Evolutionary conservation across 2,113 vertebrate species (phyloP).

Genomic region (Mormyrus iriodes): DNA sequence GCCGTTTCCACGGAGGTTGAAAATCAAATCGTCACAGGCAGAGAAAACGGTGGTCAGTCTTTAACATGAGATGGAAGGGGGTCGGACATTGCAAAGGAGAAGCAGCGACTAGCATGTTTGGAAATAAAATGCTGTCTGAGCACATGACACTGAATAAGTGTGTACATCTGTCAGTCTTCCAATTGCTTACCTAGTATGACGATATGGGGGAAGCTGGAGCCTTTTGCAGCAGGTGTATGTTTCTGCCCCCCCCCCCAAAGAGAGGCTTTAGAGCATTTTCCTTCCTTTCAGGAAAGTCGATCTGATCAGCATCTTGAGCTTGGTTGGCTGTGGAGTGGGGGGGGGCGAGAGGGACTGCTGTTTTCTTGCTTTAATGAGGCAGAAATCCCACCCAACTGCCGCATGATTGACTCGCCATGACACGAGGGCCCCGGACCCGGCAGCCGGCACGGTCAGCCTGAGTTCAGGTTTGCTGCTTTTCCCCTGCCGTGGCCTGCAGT

Average conservation of each 20-base stretch:
- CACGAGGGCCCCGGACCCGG: neutral
- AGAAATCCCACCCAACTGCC: neutral
- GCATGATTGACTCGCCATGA: neutral
- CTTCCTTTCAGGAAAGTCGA: neutral
- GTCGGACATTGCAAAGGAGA: neutral
- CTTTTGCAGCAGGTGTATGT: neutral
- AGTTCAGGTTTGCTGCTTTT: neutral
- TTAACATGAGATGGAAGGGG: neutral
- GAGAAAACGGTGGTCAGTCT: neutral
- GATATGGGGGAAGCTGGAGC: neutral
- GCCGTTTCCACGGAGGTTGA: neutral
- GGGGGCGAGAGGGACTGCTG: neutral
- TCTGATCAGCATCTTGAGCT: neutral
- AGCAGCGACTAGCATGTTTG: neutral
- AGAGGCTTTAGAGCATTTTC: neutral
- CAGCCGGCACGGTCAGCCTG: neutral
- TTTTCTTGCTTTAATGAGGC: slow-evolving; percentile 8
- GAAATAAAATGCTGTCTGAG: neutral
- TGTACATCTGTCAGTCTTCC: neutral
- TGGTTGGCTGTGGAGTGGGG: neutral
- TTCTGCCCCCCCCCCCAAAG: neutral
- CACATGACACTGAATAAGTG: neutral
- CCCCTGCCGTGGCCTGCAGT: neutral
- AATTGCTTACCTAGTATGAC: neutral
- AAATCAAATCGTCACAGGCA: neutral